Percentiles rank a stretch among this genome's conserved stretches.
phyloP scores from a whole-genome alignment of 2,888 invertebrate species.

The Melieria crassipennis region DNA sequence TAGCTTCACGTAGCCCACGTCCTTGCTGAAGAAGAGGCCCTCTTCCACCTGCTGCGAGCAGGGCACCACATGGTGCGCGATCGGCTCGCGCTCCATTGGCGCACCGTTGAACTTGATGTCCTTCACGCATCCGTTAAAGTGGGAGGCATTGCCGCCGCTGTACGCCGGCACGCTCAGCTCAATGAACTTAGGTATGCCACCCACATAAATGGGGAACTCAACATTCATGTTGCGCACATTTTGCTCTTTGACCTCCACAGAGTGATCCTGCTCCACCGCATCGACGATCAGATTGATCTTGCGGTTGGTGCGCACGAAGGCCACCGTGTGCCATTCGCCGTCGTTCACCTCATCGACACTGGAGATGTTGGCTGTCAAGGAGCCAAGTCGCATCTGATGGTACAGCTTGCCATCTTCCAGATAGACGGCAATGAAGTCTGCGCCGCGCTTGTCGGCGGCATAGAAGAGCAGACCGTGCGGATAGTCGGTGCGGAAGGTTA shows the following conservation, averaged over 20 bases:
- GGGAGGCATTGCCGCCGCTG: slow-evolving; percentile 30
- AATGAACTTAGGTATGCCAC: slow-evolving; percentile 73
- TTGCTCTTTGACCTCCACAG: slow-evolving; percentile 70
- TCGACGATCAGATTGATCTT: slow-evolving; percentile 69
- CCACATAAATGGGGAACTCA: slow-evolving; percentile 79
- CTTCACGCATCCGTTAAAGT: slow-evolving; percentile 79
- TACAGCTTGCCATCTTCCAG: slow-evolving; percentile 79
- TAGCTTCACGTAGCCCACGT: slow-evolving; percentile 77
- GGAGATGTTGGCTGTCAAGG: slow-evolving; percentile 70
- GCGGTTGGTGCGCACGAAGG: slow-evolving; percentile 72
- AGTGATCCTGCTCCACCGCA: slow-evolving; percentile 45
- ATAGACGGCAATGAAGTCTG: slow-evolving; percentile 79
- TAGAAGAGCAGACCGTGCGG: slow-evolving; percentile 87
- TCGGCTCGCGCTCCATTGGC: slow-evolving; percentile 71
- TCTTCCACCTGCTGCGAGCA: slow-evolving; percentile 82
- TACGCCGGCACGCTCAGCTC: slow-evolving; percentile 73
- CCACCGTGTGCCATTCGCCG: slow-evolving; percentile 81
- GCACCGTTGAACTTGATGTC: slow-evolving; percentile 78
- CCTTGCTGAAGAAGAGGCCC: slow-evolving; percentile 86
- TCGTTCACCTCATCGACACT: slow-evolving; percentile 74
- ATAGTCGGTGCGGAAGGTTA: slow-evolving; percentile 78
- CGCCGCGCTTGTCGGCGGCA: slow-evolving; percentile 72
- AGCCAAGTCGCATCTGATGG: slow-evolving; percentile 72
- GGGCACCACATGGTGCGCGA: slow-evolving; percentile 74
- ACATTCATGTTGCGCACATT: slow-evolving; percentile 70